Base-by-base conservation (phyloP, 2,888 invertebrate genomes). In the Chalcis sispes region DNA sequence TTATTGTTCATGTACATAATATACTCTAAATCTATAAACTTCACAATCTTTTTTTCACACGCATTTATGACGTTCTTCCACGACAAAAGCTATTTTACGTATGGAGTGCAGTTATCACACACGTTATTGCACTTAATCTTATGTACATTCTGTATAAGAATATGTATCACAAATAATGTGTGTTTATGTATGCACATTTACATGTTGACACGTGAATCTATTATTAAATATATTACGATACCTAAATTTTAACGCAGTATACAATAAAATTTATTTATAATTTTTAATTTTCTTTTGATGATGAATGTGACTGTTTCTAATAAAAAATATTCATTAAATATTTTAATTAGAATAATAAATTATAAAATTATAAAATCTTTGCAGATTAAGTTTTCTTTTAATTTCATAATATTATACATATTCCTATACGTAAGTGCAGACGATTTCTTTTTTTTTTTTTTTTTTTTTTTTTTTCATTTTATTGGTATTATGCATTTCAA, bases 41-140 rank as follows among this genome's bases (percentile, higher is more conserved):
- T 73, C 70, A 70, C 77, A 70, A 56, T 75, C 64, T 77, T 59
- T 77, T 69, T 64, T 69, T 69, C 48, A 74, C 75, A 77, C 64
- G 72, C 59, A 75, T 77, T 77, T 75, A 77, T 69, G 77, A 77
- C 77, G 77, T 72, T 72, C 75, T 75, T 75, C 67, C 69, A 75
- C 69, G 75, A 75, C 72, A 65, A 66, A 50, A 59, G 65, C 69
- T 64, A 50, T 52, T 32, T 72, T 10, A 59, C n/a, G 40, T 70
- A 65, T 54, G 27, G 36, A 58, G 67, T 70, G 71, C 62, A 54
- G 46, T 27, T 32, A 5, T 58, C 5, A 36, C 67, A 36, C 67
- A 74, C 62, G 32, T 74, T 67, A 18, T 46, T n/a, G 74, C 73
- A 77, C 67, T 40, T 15, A 66, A 61, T 65, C 46, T 23, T 61